A percentile compares a stretch with the other conserved stretches of the same genome.
Conservation (phyloP, 2,797 vertebrate genomes). For the Hemitrygon akajei region DNA sequence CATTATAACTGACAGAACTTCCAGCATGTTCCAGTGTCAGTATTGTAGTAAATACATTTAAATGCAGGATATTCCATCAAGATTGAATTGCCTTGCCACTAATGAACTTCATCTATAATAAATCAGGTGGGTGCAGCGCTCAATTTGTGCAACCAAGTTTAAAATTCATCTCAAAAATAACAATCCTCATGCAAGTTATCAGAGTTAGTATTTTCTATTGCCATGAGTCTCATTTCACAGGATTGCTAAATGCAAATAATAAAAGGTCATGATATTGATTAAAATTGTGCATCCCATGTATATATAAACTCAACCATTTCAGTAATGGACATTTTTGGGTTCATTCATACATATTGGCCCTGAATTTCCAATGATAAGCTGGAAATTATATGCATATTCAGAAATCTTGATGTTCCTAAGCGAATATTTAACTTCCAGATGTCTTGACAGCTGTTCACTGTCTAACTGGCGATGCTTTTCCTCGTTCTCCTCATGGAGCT, state of each 20-base stretch:
- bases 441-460: too few relatives aligned
- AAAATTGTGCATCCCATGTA: not conserved
- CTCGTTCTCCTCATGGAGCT: too few relatives aligned
- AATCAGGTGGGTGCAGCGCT: not conserved
- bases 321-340: not conserved
- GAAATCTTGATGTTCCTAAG: too few relatives aligned
- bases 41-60: not conserved
- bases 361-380: not conserved
- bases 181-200: not conserved
- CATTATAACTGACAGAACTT: not conserved
- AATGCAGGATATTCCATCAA: not conserved
- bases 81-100: not conserved
- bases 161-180: not conserved
- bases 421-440: too few relatives aligned
- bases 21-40: not conserved
- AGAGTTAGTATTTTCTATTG: not conserved
- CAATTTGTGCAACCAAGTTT: not conserved
- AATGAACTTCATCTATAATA: not conserved
- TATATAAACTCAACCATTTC: too few relatives aligned
- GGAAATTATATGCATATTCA: too few relatives aligned
- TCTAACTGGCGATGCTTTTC: too few relatives aligned
- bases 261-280: not conserved
- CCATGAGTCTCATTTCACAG: not conserved
- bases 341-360: not conserved
- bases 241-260: not conserved